Evolutionary conservation across 2,797 vertebrate species (phyloP), one percentile per base, ranked within the genome.

Genomic region (Antrozous pallidus): DNA sequence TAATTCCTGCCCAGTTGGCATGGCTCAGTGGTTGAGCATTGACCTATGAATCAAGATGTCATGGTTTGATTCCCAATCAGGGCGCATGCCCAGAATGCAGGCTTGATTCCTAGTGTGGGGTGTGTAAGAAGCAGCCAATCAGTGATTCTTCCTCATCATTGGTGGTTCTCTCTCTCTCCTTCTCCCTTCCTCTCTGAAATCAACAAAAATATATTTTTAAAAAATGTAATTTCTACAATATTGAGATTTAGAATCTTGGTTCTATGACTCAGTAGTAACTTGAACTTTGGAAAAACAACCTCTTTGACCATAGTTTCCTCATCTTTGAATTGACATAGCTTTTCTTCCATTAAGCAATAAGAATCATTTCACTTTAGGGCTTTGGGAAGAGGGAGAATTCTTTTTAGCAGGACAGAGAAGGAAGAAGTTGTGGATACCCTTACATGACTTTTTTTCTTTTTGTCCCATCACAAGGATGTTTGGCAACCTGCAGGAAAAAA

Each of bases 401-500:
- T 54, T 63, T 61, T 80, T 94, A 78, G 54, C 73, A 84, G 71
- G 73, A 24, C 20, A 28, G 22, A 9, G n/a, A 94, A 67, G 83
- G 87, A 87, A 86, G 69, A 54, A 90, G 38, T 14, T 70, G 13
- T 93, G 45, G 56, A 31, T 40, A 58, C 31, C 70, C 61, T 75
- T 47, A 93, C 36, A 38, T 51, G 22, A 14, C 10, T 33, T 40
- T 11, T 65, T 77, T 67, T 31, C 8, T 42, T 47, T 47, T 58
- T 1, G 42, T 36, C 20, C 54, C 26, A 42, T 90, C 51, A 69
- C 73, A 45, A 85, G 42, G 47, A 31, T 56, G 51, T 91, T 91
- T 93, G 88, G 86, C 49, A 78, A 92, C 71, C 31, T 90, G 18
- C 24, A 89, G 83, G 51, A 18, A 79, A 80, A 79, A 80, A 80